Base-by-base conservation (phyloP, 2,797 vertebrate genomes). In the Spinibarbus caldwelli region DNA sequence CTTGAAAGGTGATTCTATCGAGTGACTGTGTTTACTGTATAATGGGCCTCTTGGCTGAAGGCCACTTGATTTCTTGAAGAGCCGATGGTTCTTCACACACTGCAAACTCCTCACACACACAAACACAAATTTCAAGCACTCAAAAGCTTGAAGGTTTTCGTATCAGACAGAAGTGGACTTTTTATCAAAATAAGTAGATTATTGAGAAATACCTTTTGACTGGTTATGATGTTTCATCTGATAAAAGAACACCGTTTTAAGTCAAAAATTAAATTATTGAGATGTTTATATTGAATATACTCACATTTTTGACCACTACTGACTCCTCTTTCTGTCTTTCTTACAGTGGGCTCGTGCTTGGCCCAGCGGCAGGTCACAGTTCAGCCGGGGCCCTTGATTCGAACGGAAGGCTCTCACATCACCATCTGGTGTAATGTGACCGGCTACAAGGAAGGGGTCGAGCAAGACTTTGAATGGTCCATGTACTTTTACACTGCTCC, bases 381-480 rank as follows among this genome's bases (percentile, higher is more conserved):
- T 81, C 95, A 97, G 54, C 94, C 92, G 57, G 96, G 97, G 7
- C 96, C 95, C 0, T 93, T 98, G 87, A 91, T 96, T 36, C 94
- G 97, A 82, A 95, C 95, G 0, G 95, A 93, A 86, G 97, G 97
- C 47, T 96, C 96, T 88, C 95, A 97, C 0, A 83, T 96, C 91
- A 97, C 96, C 92, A 96, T 97, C 87, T 93, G 94, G 94, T 98
- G 97, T 92, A 96, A 94, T 0, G 97, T 97, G 83, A 95, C 94
- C 0, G 97, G 96, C 89, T 93, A 96, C 88, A 94, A 93, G 85
- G 95, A 95, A n/a, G 94, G 95, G 0, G n/a, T 92, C 1, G 89
- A 95, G 87, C 96, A 96, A 92, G 93, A 96, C 89, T 99, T 99
- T 54, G 96, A 97, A 90, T 99, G 98, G 97, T 99, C 96, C 91